phyloP scores from a whole-genome alignment of 2,113 vertebrate genomes.

The Leucosticte australis region DNA sequence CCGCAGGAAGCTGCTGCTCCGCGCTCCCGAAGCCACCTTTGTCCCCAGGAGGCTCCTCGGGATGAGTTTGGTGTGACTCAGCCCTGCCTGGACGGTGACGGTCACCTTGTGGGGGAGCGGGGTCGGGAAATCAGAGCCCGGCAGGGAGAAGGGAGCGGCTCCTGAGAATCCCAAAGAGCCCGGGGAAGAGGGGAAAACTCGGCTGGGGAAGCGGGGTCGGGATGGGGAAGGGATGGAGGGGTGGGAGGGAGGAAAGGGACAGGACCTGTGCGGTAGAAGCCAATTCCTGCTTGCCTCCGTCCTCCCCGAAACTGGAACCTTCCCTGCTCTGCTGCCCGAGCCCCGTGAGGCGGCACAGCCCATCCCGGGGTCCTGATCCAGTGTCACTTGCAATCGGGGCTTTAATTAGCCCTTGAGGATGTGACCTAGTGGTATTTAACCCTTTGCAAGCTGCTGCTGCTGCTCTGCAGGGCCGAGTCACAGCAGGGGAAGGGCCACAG shows the following conservation, averaged over 20 bases:
- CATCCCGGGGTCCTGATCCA: fast-evolving
- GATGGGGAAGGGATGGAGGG: neutral
- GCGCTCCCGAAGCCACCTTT: fast-evolving
- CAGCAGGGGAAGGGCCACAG: neutral
- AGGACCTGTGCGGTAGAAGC: neutral
- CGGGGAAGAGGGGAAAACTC: neutral
- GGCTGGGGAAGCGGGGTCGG: fast-evolving
- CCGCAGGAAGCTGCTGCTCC: fast-evolving
- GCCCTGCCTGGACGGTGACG: fast-evolving
- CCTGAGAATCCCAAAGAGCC: neutral
- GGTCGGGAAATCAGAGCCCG: neutral
- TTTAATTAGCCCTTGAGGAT: neutral
- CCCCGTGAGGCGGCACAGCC: neutral
- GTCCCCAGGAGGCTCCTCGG: fast-evolving
- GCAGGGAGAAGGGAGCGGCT: neutral
- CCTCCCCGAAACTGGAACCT: neutral
- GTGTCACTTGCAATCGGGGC: neutral
- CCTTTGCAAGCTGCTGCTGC: neutral
- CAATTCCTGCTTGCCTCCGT: neutral
- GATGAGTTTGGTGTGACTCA: fast-evolving
- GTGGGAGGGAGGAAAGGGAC: neutral
- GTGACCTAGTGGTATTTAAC: neutral
- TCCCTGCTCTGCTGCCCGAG: neutral
- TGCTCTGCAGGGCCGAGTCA: neutral
- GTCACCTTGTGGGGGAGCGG: neutral